Base-by-base conservation (phyloP, 2,113 vertebrate genomes). In the Suricata suricatta region DNA sequence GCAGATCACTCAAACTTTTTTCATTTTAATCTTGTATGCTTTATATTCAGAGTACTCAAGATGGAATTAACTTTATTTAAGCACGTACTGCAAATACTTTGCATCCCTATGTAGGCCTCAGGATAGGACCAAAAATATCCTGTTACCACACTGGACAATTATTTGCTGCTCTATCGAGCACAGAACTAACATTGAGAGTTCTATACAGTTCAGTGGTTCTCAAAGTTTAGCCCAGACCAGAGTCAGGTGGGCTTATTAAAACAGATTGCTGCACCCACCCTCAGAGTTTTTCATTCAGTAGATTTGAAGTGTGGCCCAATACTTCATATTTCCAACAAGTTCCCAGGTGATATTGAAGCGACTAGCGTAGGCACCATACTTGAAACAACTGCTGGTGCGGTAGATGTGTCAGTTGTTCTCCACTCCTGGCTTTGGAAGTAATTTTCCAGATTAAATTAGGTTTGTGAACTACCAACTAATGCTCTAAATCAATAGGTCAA, bases 401-500 rank as follows among this genome's bases (percentile, higher is more conserved):
- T 0, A 7, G 23, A 10, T 84, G 11, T 87, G 19, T 57, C 6
- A 29, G 31, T 1, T 69, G 2, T 44, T 94, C 52, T 90, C 69
- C 63, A 72, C 41, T 79, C 41, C 47, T 2, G 44, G 12, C 23
- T 92, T 60, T 74, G 35, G 77, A 4, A 50, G 19, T 91, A 29
- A 72, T 57, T 81, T 90, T 90, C 84, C 68, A 83, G 52, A 94
- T 83, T 25, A 93, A 90, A 38, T 54, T 54, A 47, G 60, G 81
- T 63, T 84, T 90, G 68, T 3, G 50, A 11, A 88, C 27, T 31
- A 93, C 2, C 35, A 91, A 83, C 41, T 77, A 94, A 54, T 86
- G 50, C 23, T 50, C 41, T 88, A 80, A 88, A 68, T 84, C 47
- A 88, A 66, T 2, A 63, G 35, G 3, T 79, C 33, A 88, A 93